phyloP scores from a whole-genome alignment of 1,140 invertebrate species.

The Macrobrachium nipponense region DNA sequence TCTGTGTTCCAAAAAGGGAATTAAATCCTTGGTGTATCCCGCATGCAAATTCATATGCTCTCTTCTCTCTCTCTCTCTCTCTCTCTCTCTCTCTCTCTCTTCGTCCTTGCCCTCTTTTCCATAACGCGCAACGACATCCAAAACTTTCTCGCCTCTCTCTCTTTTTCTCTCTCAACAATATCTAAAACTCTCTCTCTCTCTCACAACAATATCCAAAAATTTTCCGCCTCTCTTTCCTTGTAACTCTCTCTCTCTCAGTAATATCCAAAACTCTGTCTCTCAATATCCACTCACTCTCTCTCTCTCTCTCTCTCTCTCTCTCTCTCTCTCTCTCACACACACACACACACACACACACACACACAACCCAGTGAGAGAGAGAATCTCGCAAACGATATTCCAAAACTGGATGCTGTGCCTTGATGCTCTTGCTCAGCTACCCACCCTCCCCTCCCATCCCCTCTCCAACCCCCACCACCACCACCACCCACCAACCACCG shows the following conservation, averaged over 20 bases:
- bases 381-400: conserved; percentile 13
- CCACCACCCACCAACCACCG: conserved; percentile 2
- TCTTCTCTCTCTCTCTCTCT: background rate
- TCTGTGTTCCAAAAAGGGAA: too few species aligned
- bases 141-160: background rate
- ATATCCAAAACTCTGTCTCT: background rate
- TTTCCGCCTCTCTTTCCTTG: too few species aligned
- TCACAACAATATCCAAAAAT: background rate
- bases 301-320: background rate
- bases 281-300: too few species aligned
- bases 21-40: background rate
- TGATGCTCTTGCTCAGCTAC: background rate
- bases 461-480: background rate
- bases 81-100: background rate
- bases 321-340: too few species aligned
- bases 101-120: background rate
- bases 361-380: too few species aligned
- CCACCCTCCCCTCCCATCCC: background rate
- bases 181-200: too few species aligned
- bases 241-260: background rate
- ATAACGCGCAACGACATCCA: background rate
- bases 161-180: too few species aligned
- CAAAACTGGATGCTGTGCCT: too few species aligned
- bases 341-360: too few species aligned
- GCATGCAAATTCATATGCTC: background rate